These are phyloP conservation scores for Rhinoraja longicauda DNA, from an alignment of 2,797 vertebrate genomes.

Conservation along the genomic window DNA sequence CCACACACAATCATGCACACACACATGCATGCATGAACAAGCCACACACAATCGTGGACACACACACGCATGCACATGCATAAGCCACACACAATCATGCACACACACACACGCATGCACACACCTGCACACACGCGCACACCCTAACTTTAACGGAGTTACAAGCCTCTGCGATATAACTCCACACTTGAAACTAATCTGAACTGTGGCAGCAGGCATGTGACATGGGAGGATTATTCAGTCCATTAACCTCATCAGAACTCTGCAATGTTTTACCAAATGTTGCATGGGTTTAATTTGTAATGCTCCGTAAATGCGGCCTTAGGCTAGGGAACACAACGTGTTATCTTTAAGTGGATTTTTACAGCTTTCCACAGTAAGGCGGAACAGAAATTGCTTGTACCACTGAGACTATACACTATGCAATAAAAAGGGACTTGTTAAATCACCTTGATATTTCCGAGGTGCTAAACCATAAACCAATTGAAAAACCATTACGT, in stretches of 20 bases:
- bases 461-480: neutral
- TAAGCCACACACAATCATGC: no score
- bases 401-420: neutral
- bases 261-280: neutral
- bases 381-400: neutral
- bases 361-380: neutral
- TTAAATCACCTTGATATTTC: neutral
- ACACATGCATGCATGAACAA: no score
- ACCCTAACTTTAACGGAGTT: neutral
- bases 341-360: slow-evolving; percentile 11
- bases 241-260: slow-evolving; percentile 2
- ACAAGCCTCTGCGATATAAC: neutral
- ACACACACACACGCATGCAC: no score
- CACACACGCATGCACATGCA: no score
- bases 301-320: neutral
- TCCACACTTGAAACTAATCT: neutral
- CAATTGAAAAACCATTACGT: neutral
- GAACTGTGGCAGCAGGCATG: neutral
- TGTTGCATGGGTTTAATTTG: neutral
- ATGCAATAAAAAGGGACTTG: neutral
- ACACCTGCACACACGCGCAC: neutral
- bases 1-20: no score
- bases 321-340: neutral
- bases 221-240: neutral
- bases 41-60: no score